These are phyloP conservation scores for Aldrovandia affinis DNA, from an alignment of 2,797 vertebrate species.

Conservation along the genomic window DNA sequence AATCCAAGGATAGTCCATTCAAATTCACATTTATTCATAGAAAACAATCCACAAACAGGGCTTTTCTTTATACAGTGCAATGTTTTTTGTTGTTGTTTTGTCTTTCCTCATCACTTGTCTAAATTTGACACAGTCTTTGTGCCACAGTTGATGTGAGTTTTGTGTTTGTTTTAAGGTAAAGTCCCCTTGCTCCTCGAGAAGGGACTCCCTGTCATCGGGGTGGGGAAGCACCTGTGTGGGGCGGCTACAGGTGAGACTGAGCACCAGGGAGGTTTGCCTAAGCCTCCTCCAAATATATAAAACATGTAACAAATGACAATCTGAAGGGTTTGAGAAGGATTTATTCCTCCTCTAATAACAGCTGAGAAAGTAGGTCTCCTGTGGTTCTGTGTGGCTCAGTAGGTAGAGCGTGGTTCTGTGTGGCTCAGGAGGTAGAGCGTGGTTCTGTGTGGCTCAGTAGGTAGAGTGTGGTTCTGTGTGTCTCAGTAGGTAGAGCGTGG, in stretches of 20 bases:
- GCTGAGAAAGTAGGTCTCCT: too few species aligned
- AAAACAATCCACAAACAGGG: not conserved
- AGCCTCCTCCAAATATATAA: not conserved
- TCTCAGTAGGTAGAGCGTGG: too few species aligned
- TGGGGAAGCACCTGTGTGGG: conserved; percentile 95
- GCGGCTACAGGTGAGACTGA: conserved; percentile 84
- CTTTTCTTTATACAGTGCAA: not conserved
- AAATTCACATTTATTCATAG: conserved; percentile 11
- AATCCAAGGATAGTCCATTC: not conserved
- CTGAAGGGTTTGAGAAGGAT: not conserved
- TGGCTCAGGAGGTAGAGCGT: too few species aligned
- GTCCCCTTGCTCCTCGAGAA: conserved; percentile 79
- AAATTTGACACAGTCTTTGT: not conserved
- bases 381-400: too few species aligned
- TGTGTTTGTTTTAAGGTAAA: conserved; percentile 69
- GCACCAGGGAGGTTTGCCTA: not conserved
- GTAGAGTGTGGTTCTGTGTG: too few species aligned
- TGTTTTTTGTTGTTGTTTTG: not conserved
- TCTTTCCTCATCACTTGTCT: not conserved
- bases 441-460: too few species aligned
- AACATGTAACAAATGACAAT: not conserved
- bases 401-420: too few species aligned
- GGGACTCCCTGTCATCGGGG: conserved; percentile 82
- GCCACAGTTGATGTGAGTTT: conserved; percentile 12
- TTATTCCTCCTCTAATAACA: not conserved